These are phyloP conservation scores for Spea multiplicata DNA, from an alignment of 2,113 vertebrate genomes.

Conservation along the genomic window DNA sequence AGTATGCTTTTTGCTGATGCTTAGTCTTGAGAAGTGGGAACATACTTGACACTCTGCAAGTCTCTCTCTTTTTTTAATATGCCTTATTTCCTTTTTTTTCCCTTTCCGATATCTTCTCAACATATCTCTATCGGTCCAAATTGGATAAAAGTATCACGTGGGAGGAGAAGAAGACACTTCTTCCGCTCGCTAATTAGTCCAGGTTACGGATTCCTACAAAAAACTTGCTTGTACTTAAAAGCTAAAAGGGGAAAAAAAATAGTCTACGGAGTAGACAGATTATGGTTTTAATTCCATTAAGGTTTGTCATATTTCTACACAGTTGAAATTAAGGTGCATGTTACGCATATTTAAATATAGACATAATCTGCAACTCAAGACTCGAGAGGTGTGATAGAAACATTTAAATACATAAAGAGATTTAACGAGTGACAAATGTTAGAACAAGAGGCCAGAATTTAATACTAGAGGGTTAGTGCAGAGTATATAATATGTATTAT, in stretches of 20 bases:
- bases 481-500: too few relatives aligned
- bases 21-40: not conserved
- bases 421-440: too few relatives aligned
- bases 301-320: not conserved
- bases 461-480: too few relatives aligned
- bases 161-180: constrained; percentile 11
- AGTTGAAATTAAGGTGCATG: not conserved
- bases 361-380: too few relatives aligned
- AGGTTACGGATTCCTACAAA: constrained; percentile 22
- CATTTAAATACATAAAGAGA: too few relatives aligned
- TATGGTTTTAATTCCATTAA: not conserved
- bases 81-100: not conserved
- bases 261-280: not conserved
- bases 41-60: constrained; percentile 40
- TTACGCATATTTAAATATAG: too few relatives aligned
- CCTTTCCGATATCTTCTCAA: constrained; percentile 2
- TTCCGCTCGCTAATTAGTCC: constrained; percentile 30
- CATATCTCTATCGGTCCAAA: constrained; percentile 27
- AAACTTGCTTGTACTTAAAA: constrained; percentile 27
- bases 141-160: constrained; percentile 15
- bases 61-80: not conserved
- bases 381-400: too few relatives aligned
- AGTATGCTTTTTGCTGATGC: constrained; percentile 37
- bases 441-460: too few relatives aligned
- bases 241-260: constrained; percentile 1